Base-by-base conservation (phyloP, 2,797 vertebrate species). In the Lithobates pipiens region DNA sequence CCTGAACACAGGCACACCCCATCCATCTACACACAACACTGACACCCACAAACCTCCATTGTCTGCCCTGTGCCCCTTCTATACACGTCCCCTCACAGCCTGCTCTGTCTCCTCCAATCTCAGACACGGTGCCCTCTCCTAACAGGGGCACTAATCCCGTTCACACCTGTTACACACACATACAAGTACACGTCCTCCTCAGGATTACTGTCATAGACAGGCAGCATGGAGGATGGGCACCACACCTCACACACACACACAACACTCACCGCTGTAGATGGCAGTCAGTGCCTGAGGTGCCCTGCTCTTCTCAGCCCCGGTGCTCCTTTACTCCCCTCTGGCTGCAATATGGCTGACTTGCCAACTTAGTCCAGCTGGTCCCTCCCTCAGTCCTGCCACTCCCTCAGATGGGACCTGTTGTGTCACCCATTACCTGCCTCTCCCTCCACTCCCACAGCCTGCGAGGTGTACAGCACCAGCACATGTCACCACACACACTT, bases 321-420 rank as follows among this genome's bases (percentile, higher is more conserved):
- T 77, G 80, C 76, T 83, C 61, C 68, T 74, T 16, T 83, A 21
- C 80, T 83, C 76, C 85, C 81, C 81, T 78, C 61, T 87, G 80
- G 80, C 80, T 79, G 69, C 83, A 84, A 84, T 84, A 84, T 84
- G 83, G 83, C 85, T 87, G 85, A 79, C 57, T 78, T 67, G 76
- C 80, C 81, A 87, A 87, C 69, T 87, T 83, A 83, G 80, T 46
- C 57, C 50, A 3, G 32, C 32, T 73, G 42, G 69, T 83, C 85
- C 85, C 85, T 83, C 85, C 85, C 74, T 77, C 54, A 15, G 27
- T 46, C 10, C 69, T 27, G 36, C 75, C 79, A 82, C 85, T 86
- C 85, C 84, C 67, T 76, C 84, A 7, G 44, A 44, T 23, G 77
- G 44, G 63, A 76, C 61, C 61, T 76, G 67, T 77, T 87, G 83